Base-by-base conservation (phyloP, 1,140 invertebrate species). In the Plectus sambesii region DNA sequence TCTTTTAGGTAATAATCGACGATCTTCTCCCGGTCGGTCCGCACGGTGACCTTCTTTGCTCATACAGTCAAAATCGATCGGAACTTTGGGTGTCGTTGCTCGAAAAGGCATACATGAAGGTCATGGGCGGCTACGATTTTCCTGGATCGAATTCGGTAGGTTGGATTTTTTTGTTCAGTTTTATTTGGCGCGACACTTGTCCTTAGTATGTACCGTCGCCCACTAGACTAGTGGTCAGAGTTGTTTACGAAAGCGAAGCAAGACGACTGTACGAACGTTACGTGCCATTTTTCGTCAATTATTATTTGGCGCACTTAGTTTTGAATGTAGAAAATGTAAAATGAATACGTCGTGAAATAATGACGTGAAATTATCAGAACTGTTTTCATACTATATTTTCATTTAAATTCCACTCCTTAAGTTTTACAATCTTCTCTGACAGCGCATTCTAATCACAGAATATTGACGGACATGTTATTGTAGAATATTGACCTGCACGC, bases 51-150 rank as follows among this genome's bases (percentile, higher is more conserved):
- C 71, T 88, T 6, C 69, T 90, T 6, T 90, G 87, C 70, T 77
- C 76, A 8, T 87, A 86, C 71, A 87, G 84, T 0, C 87, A 79
- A 56, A 89, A 92, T 70, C 81, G 80, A 63, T 84, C 82, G 65
- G 90, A 97, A 74, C 79, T 96, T 50, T 96, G 90, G 92, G 85
- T 96, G 19, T 90, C 87, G 0, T 73, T 96, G 30, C 71, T 97
- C 20, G 90, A 97, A 74, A 97, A 97, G 70, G 89, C 89, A 0
- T 96, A 96, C 64, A 87, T 96, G 84, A 96, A 96, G 77, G 87
- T 96, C 3, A 76, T 76, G 74, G 75, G 76, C 38, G 65, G 65
- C 20, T 96, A 96, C 69, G 88, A 96, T 73, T 96, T 97, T 74
- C 90, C 90, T 42, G 90, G 90, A 36, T 93, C 88, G 5, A 96